Conservation (phyloP, 2,888 invertebrate species). For the Onthophagus sagittarius region DNA sequence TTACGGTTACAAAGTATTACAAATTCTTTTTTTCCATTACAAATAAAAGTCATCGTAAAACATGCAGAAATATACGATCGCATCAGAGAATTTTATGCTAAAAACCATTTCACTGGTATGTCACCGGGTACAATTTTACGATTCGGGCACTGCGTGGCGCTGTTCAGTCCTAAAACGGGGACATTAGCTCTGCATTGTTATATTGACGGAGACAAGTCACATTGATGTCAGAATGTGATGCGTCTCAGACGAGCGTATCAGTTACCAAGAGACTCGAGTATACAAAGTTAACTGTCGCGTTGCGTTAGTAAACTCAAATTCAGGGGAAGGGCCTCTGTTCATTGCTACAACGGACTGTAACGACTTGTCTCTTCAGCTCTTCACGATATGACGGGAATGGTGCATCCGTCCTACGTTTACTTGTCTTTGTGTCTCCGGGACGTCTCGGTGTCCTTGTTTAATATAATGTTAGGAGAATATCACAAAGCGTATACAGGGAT, state of each 20-base stretch:
- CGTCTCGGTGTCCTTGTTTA: not conserved
- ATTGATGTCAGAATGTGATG: conserved; percentile 34
- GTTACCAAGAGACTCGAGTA: conserved; percentile 33
- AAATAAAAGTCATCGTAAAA: not conserved
- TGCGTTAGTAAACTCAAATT: conserved; percentile 40
- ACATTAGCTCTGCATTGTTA: not conserved
- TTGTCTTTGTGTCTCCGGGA: not conserved
- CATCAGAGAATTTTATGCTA: not conserved
- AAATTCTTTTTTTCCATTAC: not conserved
- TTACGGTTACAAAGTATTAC: not conserved
- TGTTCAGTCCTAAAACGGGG: not conserved
- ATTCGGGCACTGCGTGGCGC: not conserved
- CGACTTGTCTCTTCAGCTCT: not conserved
- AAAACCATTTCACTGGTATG: not conserved
- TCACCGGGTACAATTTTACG: not conserved
- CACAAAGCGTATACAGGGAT: not conserved
- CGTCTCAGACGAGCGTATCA: conserved; percentile 34
- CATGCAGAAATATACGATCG: not conserved
- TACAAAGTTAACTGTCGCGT: conserved; percentile 44
- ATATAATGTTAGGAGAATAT: not conserved
- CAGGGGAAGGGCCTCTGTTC: conserved; percentile 19
- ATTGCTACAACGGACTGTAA: not conserved
- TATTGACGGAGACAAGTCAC: conserved; percentile 33
- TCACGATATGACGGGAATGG: not conserved
- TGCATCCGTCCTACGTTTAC: not conserved